A percentile compares a stretch with the other conserved stretches of the same genome.
phyloP scores from a whole-genome alignment of 2,797 vertebrate species.

The Xenentodon cancila region DNA sequence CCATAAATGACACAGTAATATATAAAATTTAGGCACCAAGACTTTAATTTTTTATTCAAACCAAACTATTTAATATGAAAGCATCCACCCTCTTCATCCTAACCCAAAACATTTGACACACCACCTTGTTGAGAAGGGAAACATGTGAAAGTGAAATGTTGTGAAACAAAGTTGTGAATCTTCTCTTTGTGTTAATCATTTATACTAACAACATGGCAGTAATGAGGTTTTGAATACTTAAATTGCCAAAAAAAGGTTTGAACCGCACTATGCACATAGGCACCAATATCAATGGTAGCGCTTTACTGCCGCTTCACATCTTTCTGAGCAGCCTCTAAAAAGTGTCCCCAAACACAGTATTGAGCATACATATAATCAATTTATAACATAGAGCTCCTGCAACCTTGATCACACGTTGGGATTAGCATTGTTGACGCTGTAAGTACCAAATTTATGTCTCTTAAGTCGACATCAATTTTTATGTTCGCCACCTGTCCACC shows the following conservation, averaged over 20 bases:
- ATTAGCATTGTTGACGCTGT: conserved; percentile 31
- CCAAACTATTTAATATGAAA: conserved; percentile 28
- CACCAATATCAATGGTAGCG: not conserved
- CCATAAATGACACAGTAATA: too few relatives aligned
- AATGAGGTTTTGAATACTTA: conserved; percentile 44
- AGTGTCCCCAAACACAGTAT: too few relatives aligned
- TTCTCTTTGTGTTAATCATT: conserved; percentile 42
- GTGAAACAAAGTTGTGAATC: conserved; percentile 36
- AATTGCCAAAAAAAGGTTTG: conserved; percentile 15
- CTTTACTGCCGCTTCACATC: conserved; percentile 11
- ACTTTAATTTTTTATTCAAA: too few relatives aligned
- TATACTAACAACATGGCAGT: conserved; percentile 38
- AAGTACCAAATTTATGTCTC: conserved; percentile 19
- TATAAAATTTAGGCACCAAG: too few relatives aligned
- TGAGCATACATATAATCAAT: too few relatives aligned
- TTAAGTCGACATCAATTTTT: conserved; percentile 9
- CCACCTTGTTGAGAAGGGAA: conserved; percentile 15
- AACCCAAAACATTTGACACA: conserved; percentile 59
- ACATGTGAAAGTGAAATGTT: conserved; percentile 20
- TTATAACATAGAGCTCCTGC: too few relatives aligned
- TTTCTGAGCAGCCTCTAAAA: not conserved
- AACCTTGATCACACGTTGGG: conserved; percentile 15
- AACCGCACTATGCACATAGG: conserved; percentile 12
- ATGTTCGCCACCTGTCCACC: conserved; percentile 5
- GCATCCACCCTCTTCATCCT: conserved; percentile 55